phyloP scores from a whole-genome alignment of 2,888 invertebrate species.

The Tenthredo mesomela region DNA sequence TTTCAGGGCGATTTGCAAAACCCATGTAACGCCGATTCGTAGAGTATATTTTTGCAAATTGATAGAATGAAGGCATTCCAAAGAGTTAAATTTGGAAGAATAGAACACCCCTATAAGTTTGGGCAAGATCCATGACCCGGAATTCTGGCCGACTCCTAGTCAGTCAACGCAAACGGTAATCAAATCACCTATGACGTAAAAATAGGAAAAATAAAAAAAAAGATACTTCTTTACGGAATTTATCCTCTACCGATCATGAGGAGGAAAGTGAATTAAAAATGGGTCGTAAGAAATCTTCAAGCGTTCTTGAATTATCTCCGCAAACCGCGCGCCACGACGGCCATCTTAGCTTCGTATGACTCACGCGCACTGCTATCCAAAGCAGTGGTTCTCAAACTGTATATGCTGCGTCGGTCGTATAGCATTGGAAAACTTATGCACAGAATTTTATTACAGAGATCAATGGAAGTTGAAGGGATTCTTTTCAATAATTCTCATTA shows the following conservation, averaged over 20 bases:
- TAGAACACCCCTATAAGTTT: too few species aligned
- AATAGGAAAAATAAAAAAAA: background rate
- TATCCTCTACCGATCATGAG: background rate
- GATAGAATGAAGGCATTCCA: too few species aligned
- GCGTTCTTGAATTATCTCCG: slow-evolving; percentile 6
- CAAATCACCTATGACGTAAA: background rate
- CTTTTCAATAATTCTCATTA: background rate
- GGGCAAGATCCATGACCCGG: too few species aligned
- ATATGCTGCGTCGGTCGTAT: background rate
- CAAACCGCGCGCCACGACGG: slow-evolving; percentile 8
- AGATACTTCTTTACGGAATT: background rate
- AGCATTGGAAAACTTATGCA: background rate
- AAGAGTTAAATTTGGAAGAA: too few species aligned
- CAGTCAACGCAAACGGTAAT: background rate
- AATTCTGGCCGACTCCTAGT: too few species aligned
- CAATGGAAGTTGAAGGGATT: background rate
- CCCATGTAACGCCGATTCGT: too few species aligned
- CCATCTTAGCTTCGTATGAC: slow-evolving; percentile 14
- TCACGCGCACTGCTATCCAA: background rate
- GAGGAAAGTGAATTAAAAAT: background rate
- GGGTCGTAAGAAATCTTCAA: background rate
- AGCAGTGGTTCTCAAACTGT: background rate
- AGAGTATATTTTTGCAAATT: too few species aligned
- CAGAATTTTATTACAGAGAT: background rate
- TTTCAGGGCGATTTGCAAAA: too few species aligned